phyloP scores from a whole-genome alignment of 2,888 invertebrate genomes.

The Diarsia brunnea region DNA sequence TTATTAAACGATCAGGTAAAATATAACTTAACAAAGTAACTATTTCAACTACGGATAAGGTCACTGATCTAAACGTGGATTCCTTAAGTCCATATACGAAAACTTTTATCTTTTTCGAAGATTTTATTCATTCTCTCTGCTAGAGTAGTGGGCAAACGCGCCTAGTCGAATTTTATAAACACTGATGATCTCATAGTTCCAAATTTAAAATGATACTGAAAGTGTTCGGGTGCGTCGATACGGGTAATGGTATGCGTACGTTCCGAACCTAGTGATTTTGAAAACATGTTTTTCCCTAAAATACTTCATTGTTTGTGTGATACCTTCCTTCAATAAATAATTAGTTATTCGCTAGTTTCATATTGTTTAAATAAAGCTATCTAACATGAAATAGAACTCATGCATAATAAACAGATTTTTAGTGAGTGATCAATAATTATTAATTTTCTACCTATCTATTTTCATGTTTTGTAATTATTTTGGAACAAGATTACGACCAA shows the following conservation, averaged over 20 bases:
- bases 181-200: slow-evolving; percentile 46
- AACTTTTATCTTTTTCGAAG: background rate
- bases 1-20: background rate
- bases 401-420: too few species aligned
- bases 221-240: slow-evolving; percentile 34
- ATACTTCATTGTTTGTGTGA: background rate
- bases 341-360: background rate
- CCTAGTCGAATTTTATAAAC: slow-evolving; percentile 44
- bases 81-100: background rate
- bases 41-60: background rate
- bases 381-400: background rate
- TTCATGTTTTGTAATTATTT: background rate
- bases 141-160: background rate
- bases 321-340: background rate
- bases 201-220: slow-evolving; percentile 51
- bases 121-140: slow-evolving; percentile 1
- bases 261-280: background rate
- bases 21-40: background rate
- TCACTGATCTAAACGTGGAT: background rate
- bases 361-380: background rate
- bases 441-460: background rate
- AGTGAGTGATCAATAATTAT: background rate
- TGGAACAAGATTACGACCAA: background rate
- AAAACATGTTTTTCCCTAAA: too few species aligned
- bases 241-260: slow-evolving; percentile 2